phyloP scores from a whole-genome alignment of 2,113 vertebrate genomes.

The Microcebus jonahi region DNA sequence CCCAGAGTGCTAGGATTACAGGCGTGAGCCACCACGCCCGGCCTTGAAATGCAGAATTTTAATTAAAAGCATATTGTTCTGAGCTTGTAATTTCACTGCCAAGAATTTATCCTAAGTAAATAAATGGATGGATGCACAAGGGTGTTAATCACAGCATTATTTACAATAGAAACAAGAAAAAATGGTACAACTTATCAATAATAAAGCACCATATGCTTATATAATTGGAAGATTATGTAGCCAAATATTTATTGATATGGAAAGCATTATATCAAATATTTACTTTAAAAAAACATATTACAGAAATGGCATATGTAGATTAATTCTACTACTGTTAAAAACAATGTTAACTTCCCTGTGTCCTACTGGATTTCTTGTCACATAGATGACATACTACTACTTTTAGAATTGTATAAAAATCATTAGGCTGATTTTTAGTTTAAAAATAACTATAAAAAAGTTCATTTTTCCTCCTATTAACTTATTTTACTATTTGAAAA shows the following conservation, averaged over 20 bases:
- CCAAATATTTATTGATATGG: not conserved
- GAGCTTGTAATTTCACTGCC: not conserved
- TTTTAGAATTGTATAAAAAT: not conserved
- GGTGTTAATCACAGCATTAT: not conserved
- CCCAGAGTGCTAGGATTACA: too few relatives aligned
- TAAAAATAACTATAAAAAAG: not conserved
- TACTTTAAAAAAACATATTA: not conserved
- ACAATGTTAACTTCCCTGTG: not conserved
- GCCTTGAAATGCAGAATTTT: not conserved
- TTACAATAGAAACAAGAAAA: not conserved
- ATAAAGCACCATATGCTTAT: not conserved
- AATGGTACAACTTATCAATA: not conserved
- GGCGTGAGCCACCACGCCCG: too few relatives aligned
- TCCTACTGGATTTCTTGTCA: not conserved
- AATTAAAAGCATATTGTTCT: not conserved
- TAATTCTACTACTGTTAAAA: not conserved
- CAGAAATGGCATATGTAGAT: not conserved
- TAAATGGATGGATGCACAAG: not conserved
- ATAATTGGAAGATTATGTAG: not conserved
- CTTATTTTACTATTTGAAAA: conserved; percentile 24
- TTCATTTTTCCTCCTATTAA: not conserved
- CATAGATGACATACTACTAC: not conserved
- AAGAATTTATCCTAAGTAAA: not conserved
- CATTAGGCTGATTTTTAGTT: not conserved
- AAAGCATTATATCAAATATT: not conserved